Percentiles rank a stretch among this genome's conserved stretches.
Evolutionary conservation across 1,140 invertebrate species (phyloP).

Genomic region (Acyrthosiphon pisum): DNA sequence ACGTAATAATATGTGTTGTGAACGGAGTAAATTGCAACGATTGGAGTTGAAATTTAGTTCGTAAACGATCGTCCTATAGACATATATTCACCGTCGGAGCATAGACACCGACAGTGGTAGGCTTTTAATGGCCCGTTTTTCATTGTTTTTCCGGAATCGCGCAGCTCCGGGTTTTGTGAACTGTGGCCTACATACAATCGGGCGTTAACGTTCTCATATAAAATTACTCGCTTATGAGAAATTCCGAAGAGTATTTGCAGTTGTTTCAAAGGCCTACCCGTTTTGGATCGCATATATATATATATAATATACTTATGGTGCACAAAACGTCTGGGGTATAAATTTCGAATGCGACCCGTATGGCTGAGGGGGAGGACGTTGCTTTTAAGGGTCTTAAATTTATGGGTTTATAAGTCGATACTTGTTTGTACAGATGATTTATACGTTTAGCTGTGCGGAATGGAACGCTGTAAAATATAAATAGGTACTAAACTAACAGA

Average conservation of each 20-base stretch:
- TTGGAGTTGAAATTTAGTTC: neutral
- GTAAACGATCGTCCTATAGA: neutral
- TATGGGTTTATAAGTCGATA: neutral
- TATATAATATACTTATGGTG: neutral
- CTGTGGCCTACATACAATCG: neutral
- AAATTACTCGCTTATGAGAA: conserved; percentile 23
- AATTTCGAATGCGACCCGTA: neutral
- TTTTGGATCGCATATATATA: neutral
- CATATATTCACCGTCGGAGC: neutral
- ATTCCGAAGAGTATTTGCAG: neutral
- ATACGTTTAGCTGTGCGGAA: neutral
- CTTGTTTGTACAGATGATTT: neutral
- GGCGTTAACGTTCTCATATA: neutral
- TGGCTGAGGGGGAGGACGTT: neutral
- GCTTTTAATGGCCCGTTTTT: neutral
- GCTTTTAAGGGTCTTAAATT: neutral
- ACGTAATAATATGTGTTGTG: neutral
- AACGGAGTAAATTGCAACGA: neutral
- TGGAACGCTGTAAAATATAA: neutral
- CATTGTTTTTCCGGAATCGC: neutral
- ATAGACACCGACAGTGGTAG: neutral
- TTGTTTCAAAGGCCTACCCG: conserved; percentile 1
- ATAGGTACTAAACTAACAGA: neutral
- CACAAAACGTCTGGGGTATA: neutral
- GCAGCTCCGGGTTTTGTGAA: neutral